Percentiles rank a stretch among this genome's conserved stretches.
phyloP scores from a whole-genome alignment of 2,888 invertebrate species.

The Creontiades dilutus region DNA sequence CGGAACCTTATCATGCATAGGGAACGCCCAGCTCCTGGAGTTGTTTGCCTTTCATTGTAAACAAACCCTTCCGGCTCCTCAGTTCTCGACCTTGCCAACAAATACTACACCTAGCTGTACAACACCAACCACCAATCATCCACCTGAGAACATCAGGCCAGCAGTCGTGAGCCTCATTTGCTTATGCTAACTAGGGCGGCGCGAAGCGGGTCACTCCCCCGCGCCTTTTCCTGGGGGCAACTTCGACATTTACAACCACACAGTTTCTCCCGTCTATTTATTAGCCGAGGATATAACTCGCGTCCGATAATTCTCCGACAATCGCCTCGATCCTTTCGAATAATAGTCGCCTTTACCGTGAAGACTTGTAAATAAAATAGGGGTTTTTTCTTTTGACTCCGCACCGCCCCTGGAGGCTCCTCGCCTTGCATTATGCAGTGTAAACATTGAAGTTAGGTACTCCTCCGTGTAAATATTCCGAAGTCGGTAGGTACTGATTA shows the following conservation, averaged over 20 bases:
- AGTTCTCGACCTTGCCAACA: slow-evolving; percentile 1
- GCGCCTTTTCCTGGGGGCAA: slow-evolving; percentile 44
- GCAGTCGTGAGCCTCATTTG: slow-evolving; percentile 44
- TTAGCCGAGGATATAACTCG: slow-evolving; percentile 20
- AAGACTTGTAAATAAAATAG: not conserved
- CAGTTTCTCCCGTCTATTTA: slow-evolving; percentile 34
- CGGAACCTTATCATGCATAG: too few relatives aligned
- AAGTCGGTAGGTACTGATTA: not conserved
- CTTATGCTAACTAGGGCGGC: slow-evolving; percentile 51
- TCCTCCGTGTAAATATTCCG: not conserved
- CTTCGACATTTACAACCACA: slow-evolving; percentile 50
- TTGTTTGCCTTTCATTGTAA: slow-evolving; percentile 13
- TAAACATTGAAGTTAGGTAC: not conserved
- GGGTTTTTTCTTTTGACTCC: not conserved
- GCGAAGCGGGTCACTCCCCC: slow-evolving; percentile 33
- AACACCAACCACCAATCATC: slow-evolving; percentile 19
- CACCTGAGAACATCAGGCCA: slow-evolving; percentile 20
- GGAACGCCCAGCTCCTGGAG: not conserved
- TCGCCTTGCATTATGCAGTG: not conserved
- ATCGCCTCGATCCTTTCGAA: not conserved
- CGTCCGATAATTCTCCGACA: slow-evolving; percentile 19
- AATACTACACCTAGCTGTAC: not conserved
- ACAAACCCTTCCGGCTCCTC: slow-evolving; percentile 17
- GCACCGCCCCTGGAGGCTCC: not conserved
- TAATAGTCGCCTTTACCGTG: slow-evolving; percentile 18